Evolutionary conservation across 2,113 vertebrate species (phyloP), one percentile per base, ranked within the genome.

Genomic region (Malaclemys terrapin): DNA sequence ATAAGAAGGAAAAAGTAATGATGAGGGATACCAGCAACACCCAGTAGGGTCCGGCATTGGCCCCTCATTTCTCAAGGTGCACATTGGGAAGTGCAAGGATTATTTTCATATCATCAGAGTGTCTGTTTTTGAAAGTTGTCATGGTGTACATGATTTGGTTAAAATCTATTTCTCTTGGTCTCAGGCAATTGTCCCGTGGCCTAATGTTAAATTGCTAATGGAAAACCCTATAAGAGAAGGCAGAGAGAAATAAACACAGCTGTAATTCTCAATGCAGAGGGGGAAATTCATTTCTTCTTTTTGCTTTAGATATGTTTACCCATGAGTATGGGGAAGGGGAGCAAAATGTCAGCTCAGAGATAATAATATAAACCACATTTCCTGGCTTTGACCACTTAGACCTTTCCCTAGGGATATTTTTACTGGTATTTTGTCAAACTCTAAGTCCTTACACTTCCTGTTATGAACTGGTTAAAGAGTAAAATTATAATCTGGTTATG

Each of bases 391-490:
- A 89, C 89, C 93, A 97, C 96, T 97, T 96, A 96, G 85, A 82
- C 90, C 29, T 95, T 95, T 93, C 97, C 97, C 97, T 79, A 45
- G 97, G 94, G 98, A 96, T 94, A n/a, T 83, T 97, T 93, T 97
- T 96, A 95, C 96, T 95, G 96, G 92, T 95, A 95, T 97, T 98
- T 96, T 87, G 91, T 96, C 96, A 97, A 97, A 93, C 90, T 95
- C 91, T 82, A 85, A 95, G 80, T 90, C 91, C 85, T 94, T 96
- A 89, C 82, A 79, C 91, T 98, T 98, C 95, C 97, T 98, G 78
- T 89, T 97, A 93, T 27, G 93, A 97, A 96, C 93, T 96, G 93
- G 97, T 98, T 97, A 98, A 97, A 95, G 91, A 96, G 92, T 94
- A 94, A 5, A 96, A 97, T 97, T 96, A 89, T 89, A 95, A 93